Conservation (phyloP, 2,113 vertebrate genomes). For the Heteronetta atricapilla region DNA sequence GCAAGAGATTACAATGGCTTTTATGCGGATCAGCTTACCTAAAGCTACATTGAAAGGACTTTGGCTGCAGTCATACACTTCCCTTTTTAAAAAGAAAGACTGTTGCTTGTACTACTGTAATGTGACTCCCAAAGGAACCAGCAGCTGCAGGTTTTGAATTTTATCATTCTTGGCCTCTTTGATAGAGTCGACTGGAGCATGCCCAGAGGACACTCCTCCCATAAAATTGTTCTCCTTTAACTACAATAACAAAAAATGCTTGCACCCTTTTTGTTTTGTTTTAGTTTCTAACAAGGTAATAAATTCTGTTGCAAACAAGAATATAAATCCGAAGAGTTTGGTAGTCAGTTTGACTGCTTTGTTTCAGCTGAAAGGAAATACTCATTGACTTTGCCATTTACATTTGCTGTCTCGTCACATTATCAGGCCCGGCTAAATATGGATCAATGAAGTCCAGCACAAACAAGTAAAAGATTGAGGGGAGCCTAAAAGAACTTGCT, state of each 20-base stretch:
- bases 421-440: constrained; percentile 5
- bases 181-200: background rate
- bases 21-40: constrained; percentile 52
- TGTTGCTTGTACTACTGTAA: constrained; percentile 6
- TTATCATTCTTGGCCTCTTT: constrained; percentile 19
- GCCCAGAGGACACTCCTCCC: background rate
- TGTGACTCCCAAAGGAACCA: constrained; percentile 6
- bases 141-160: constrained; percentile 42
- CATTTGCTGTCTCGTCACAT: background rate
- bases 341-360: background rate
- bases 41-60: constrained; percentile 9
- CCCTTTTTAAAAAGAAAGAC: background rate
- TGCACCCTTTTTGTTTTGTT: background rate
- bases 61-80: background rate
- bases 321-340: background rate
- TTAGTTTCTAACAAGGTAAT: constrained; percentile 7
- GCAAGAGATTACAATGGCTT: constrained; percentile 43
- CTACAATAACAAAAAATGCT: constrained; percentile 14
- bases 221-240: constrained; percentile 20
- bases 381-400: constrained; percentile 14
- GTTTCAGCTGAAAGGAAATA: background rate
- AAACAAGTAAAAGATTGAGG: constrained; percentile 31
- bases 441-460: constrained; percentile 15
- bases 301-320: constrained; percentile 21
- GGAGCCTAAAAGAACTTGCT: constrained; percentile 8